Evolutionary conservation across 2,797 vertebrate species (phyloP).

Genomic region (Arctocebus calabarensis): DNA sequence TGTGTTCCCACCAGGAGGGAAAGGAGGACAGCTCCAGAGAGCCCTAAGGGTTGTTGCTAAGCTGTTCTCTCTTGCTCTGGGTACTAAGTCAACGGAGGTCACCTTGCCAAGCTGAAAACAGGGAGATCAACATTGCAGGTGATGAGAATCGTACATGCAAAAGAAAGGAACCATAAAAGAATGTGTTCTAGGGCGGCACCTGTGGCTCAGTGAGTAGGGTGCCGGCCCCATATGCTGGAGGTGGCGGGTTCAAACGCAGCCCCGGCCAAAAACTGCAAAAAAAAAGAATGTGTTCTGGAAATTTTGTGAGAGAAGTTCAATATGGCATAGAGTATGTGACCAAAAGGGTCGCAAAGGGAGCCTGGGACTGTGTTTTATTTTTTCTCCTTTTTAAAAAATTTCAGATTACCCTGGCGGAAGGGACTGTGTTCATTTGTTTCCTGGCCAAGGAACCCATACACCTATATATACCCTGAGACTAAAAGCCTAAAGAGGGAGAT

Average conservation of each 20-base stretch:
- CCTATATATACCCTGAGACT: too few species aligned
- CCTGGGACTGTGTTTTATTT: neutral
- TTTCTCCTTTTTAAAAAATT: too few species aligned
- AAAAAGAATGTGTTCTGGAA: neutral
- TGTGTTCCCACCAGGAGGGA: neutral
- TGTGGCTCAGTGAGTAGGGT: too few species aligned
- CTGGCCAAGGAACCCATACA: too few species aligned
- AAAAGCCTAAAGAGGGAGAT: too few species aligned
- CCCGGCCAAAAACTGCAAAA: too few species aligned
- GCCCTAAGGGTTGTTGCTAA: neutral
- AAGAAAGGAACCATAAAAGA: neutral
- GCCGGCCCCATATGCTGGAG: too few species aligned
- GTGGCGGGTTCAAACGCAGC: too few species aligned
- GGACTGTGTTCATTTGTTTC: too few species aligned
- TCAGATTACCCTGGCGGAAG: too few species aligned
- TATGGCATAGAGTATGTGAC: neutral
- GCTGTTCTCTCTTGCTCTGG: conserved; percentile 10
- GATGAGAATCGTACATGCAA: neutral
- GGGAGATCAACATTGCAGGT: neutral
- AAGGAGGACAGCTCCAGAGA: neutral
- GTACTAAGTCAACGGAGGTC: neutral
- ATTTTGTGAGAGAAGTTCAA: neutral
- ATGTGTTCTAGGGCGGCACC: too few species aligned
- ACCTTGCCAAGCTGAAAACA: neutral
- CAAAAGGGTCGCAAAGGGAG: neutral